phyloP scores from a whole-genome alignment of 92 coral and sea anemone species.

The Porites lobata region DNA sequence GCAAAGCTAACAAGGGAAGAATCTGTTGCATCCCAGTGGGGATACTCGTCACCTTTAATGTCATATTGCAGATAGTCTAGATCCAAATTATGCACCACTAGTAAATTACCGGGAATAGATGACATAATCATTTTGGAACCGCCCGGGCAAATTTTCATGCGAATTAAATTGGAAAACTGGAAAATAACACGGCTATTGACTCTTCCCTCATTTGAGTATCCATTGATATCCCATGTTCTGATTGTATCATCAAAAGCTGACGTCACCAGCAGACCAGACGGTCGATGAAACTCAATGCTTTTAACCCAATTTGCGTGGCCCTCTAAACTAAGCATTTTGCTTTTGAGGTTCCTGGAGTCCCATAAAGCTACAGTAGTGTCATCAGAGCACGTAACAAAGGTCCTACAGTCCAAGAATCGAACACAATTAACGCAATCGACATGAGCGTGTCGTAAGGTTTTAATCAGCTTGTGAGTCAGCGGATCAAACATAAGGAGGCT shows the following conservation, averaged over 20 bases:
- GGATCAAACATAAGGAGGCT: constrained; percentile 91
- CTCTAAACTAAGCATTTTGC: constrained; percentile 62
- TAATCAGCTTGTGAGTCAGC: constrained; percentile 63
- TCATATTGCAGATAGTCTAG: constrained; percentile 72
- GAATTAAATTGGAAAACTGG: constrained; percentile 74
- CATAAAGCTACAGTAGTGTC: constrained; percentile 91
- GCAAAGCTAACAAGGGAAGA: constrained; percentile 41
- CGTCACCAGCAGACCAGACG: constrained; percentile 76
- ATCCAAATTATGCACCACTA: constrained; percentile 85
- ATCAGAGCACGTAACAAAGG: constrained; percentile 95
- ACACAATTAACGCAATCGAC: constrained; percentile 88
- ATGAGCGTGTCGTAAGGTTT: constrained; percentile 67
- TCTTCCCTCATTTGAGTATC: constrained; percentile 62
- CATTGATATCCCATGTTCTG: constrained; percentile 89
- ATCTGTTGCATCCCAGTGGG: constrained; percentile 47
- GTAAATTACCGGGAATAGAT: constrained; percentile 79
- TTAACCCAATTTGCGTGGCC: constrained; percentile 98
- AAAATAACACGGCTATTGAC: constrained; percentile 47
- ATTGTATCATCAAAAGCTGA: constrained; percentile 97
- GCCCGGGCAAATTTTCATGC: constrained; percentile 90
- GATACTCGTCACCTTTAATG: constrained; percentile 50
- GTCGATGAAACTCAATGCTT: constrained; percentile 84
- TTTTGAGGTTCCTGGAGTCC: constrained; percentile 89
- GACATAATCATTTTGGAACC: constrained; percentile 89
- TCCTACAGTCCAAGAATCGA: constrained; percentile 86